phyloP scores from a whole-genome alignment of 2,797 vertebrate species.

The Poeciliopsis paucimaculata region DNA sequence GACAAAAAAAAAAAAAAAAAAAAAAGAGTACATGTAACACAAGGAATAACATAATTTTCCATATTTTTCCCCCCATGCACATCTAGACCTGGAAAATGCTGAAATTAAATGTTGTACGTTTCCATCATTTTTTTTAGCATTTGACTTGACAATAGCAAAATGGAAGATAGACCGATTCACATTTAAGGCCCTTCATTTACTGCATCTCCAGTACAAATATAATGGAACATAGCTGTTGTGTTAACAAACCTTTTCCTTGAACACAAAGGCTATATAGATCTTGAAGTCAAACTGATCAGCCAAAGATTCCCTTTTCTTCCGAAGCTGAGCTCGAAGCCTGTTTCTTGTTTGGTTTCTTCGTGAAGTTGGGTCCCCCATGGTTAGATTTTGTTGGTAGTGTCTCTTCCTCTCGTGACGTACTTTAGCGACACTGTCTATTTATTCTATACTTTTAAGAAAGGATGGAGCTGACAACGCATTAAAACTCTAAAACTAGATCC shows the following conservation, averaged over 20 bases:
- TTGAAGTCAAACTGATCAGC: constrained; percentile 99
- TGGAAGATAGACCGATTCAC: neutral
- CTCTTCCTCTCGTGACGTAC: constrained; percentile 57
- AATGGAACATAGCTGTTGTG: neutral
- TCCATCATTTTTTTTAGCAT: neutral
- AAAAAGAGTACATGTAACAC: neutral
- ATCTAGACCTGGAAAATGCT: neutral
- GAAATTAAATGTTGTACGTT: neutral
- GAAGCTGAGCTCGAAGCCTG: constrained; percentile 99
- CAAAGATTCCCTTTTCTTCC: constrained; percentile 99
- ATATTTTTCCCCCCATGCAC: neutral
- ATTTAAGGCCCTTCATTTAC: neutral
- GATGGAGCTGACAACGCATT: constrained; percentile 80
- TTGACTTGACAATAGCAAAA: neutral
- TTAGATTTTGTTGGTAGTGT: constrained; percentile 82
- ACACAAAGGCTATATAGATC: constrained; percentile 99
- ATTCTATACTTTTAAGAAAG: constrained; percentile 52
- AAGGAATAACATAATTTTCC: neutral
- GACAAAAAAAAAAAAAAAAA: neutral
- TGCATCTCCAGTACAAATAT: neutral
- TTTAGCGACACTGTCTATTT: constrained; percentile 64
- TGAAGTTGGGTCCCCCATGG: constrained; percentile 99
- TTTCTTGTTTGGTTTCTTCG: constrained; percentile 99
- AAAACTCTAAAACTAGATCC: constrained; percentile 86
- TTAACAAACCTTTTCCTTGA: constrained; percentile 97